Conservation (phyloP, 2,113 vertebrate genomes). For the Cinclus cinclus region DNA sequence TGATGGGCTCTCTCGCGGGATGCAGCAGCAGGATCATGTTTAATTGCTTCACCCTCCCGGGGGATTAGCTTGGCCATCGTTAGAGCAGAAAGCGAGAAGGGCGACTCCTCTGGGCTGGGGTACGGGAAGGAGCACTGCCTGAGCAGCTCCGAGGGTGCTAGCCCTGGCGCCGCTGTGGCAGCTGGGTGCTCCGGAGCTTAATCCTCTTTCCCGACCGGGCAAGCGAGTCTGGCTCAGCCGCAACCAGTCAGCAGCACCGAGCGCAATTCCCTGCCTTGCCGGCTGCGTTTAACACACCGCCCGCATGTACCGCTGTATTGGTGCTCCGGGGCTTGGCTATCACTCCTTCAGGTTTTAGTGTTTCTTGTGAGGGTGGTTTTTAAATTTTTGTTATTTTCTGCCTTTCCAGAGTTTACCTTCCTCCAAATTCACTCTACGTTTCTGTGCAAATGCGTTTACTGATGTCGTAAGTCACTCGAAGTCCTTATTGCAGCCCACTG, state of each 20-base stretch:
- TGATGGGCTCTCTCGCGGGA: background rate
- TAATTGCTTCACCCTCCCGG: background rate
- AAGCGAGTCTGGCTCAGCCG: background rate
- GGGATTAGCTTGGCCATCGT: background rate
- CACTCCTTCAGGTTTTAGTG: background rate
- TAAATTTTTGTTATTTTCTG: background rate
- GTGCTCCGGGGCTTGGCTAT: background rate
- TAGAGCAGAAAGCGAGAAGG: background rate
- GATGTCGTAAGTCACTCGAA: background rate
- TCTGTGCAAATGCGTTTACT: background rate
- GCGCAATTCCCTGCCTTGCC: background rate
- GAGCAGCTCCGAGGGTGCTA: background rate
- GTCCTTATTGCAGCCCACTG: background rate
- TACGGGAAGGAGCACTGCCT: background rate
- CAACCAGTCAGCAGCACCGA: background rate
- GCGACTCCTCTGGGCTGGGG: background rate
- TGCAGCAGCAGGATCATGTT: background rate
- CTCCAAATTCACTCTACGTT: background rate
- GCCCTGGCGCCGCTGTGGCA: background rate
- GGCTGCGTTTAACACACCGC: background rate
- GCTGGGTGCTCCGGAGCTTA: background rate
- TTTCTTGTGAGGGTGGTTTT: background rate
- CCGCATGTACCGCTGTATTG: background rate
- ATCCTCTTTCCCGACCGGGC: background rate
- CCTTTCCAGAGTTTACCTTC: background rate